These are phyloP conservation scores for Poecilus cupreus DNA, from an alignment of 2,888 invertebrate genomes.

Conservation along the genomic window DNA sequence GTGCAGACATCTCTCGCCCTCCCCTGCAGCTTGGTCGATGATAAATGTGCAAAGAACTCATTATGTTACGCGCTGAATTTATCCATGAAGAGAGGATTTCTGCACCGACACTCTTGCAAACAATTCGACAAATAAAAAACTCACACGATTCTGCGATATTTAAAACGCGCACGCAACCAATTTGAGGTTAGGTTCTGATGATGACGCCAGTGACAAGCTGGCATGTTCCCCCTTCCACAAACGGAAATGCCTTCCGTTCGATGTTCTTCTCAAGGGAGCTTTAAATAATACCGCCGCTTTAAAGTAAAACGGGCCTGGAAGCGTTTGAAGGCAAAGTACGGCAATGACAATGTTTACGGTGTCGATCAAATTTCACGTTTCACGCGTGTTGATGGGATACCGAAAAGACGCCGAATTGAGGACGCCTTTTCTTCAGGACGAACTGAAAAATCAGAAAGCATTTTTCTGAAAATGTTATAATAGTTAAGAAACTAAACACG, in stretches of 20 bases:
- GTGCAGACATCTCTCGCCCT: not conserved
- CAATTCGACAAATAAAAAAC: too few species aligned
- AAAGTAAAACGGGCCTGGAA: not conserved
- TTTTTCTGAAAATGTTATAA: too few species aligned
- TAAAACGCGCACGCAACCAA: not conserved
- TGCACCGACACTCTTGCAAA: too few species aligned
- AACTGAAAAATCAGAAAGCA: too few species aligned
- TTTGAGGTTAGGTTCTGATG: not conserved
- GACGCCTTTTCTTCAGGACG: too few species aligned
- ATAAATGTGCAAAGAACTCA: constrained; percentile 31
- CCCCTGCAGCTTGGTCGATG: not conserved
- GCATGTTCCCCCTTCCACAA: not conserved
- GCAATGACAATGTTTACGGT: constrained; percentile 6
- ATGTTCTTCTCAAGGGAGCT: not conserved
- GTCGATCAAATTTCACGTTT: constrained; percentile 26
- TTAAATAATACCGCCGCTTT: not conserved
- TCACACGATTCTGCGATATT: too few species aligned
- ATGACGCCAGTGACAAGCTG: not conserved
- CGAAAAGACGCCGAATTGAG: not conserved
- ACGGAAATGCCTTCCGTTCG: not conserved
- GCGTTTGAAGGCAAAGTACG: not conserved
- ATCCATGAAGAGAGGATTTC: too few species aligned
- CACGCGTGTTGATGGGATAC: not conserved
- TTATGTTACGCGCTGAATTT: not conserved
- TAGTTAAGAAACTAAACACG: too few species aligned